phyloP scores from a whole-genome alignment of 2,797 vertebrate genomes.

The Adrianichthys oophorus region DNA sequence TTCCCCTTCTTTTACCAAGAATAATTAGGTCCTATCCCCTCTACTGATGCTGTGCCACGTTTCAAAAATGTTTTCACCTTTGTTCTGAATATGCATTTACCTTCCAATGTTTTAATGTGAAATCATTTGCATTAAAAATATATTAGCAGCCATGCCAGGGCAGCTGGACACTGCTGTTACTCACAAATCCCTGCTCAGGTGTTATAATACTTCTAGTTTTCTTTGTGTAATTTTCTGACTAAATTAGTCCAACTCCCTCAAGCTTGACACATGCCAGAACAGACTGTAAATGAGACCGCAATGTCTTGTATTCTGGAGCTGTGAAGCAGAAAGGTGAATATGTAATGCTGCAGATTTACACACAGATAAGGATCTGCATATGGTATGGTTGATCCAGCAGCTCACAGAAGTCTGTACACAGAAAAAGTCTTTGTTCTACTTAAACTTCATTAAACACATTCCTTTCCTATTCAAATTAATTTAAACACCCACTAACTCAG shows the following conservation, averaged over 20 bases:
- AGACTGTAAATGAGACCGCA: constrained; percentile 60
- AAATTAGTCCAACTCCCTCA: constrained; percentile 61
- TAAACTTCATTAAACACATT: constrained; percentile 7
- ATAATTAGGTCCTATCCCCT: constrained; percentile 39
- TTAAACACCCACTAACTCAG: constrained; percentile 15
- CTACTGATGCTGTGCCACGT: constrained; percentile 38
- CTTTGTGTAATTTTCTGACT: constrained; percentile 57
- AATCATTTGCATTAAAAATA: constrained; percentile 64
- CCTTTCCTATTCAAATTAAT: background rate
- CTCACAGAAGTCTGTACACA: constrained; percentile 15
- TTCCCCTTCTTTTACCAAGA: constrained; percentile 20
- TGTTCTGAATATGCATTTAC: constrained; percentile 45
- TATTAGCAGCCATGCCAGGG: constrained; percentile 53
- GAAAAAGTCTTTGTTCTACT: constrained; percentile 20
- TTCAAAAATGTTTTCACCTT: constrained; percentile 40
- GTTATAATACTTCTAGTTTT: constrained; percentile 59
- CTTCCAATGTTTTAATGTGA: constrained; percentile 38
- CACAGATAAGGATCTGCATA: constrained; percentile 27
- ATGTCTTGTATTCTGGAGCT: constrained; percentile 22
- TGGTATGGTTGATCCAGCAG: constrained; percentile 11
- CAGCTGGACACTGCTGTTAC: constrained; percentile 55
- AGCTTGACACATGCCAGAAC: constrained; percentile 52
- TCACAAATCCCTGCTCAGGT: constrained; percentile 46
- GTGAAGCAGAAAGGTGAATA: constrained; percentile 31
- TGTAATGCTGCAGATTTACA: constrained; percentile 43